phyloP scores from a whole-genome alignment of 2,113 vertebrate species.

The Myiozetetes cayanensis region DNA sequence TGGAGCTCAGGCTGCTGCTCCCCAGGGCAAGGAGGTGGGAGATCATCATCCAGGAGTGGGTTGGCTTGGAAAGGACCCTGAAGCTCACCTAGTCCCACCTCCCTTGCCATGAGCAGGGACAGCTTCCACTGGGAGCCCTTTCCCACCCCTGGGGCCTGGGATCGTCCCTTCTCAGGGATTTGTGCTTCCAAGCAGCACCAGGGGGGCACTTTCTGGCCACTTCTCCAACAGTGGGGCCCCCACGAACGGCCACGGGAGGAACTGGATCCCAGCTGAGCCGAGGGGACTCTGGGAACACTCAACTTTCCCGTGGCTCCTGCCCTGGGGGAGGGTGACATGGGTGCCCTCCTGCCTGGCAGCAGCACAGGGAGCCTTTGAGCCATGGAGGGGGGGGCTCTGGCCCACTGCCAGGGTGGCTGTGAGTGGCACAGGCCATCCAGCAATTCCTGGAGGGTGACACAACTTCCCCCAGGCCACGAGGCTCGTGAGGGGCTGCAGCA shows the following conservation, averaged over 20 bases:
- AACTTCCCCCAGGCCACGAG: not conserved
- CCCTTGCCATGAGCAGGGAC: not conserved
- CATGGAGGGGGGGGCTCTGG: not conserved
- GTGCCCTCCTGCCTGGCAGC: not conserved
- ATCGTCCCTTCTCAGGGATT: not conserved
- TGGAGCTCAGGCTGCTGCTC: not conserved
- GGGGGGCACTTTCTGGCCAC: not conserved
- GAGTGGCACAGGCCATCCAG: not conserved
- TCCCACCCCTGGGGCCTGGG: not conserved
- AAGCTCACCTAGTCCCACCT: not conserved
- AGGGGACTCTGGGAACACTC: accelerated
- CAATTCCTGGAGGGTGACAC: constrained; percentile 27
- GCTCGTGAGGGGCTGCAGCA: accelerated
- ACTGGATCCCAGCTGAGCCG: accelerated
- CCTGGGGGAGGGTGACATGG: not conserved
- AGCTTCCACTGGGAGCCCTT: accelerated
- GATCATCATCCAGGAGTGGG: not conserved
- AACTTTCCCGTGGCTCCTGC: not conserved
- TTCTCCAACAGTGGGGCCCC: not conserved
- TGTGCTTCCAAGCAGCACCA: not conserved
- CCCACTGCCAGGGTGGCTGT: not conserved
- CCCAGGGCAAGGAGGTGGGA: accelerated
- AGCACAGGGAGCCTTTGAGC: constrained; percentile 45
- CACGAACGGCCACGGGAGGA: not conserved
- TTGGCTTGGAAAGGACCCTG: not conserved